Evolutionary conservation across 2,113 vertebrate species (phyloP).

Genomic region (Dromas ardeola): DNA sequence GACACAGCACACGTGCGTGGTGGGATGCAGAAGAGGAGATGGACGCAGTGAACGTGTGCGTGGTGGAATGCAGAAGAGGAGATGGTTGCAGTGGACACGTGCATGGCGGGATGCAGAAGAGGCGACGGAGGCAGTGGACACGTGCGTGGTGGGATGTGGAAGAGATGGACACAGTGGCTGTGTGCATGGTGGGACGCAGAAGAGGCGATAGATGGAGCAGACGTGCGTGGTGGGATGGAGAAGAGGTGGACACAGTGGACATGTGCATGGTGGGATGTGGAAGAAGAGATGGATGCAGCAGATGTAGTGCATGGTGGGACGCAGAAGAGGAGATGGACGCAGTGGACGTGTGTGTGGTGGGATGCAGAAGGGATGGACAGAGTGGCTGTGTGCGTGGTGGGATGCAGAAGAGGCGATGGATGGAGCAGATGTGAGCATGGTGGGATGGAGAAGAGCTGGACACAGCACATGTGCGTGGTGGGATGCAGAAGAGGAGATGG

Average conservation of each 20-base stretch:
- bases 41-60: background rate
- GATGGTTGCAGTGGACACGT: background rate
- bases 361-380: background rate
- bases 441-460: background rate
- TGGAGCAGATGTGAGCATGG: rapidly evolving
- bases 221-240: background rate
- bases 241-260: too few relatives aligned
- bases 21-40: too few relatives aligned
- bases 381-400: too few relatives aligned
- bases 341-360: too few relatives aligned
- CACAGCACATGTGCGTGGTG: rapidly evolving
- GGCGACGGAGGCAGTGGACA: background rate
- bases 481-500: too few relatives aligned
- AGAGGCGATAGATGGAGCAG: background rate
- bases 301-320: background rate
- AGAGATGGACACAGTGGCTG: too few relatives aligned
- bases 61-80: background rate
- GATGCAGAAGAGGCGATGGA: background rate
- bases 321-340: background rate
- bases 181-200: background rate
- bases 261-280: background rate
- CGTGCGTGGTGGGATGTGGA: background rate
- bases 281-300: background rate
- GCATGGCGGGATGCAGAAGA: too few relatives aligned
- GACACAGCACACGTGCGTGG: rapidly evolving